Conservation (phyloP, 2,113 vertebrate species). For the Dissostichus mawsoni region DNA sequence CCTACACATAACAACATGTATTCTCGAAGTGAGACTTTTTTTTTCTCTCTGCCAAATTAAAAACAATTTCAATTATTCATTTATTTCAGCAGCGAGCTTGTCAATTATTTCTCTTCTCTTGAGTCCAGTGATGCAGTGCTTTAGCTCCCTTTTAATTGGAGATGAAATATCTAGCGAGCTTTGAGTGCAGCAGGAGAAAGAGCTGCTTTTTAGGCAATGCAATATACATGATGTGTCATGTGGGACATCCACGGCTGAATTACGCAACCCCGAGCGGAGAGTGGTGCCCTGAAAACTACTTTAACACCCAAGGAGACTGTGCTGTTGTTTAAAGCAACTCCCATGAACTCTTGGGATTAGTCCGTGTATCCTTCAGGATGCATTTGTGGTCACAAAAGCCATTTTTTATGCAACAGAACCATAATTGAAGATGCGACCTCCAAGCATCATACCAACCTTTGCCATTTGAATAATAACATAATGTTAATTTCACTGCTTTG, state of each 20-base stretch:
- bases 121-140: conserved; percentile 63
- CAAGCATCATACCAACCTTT: background rate
- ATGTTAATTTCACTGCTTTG: background rate
- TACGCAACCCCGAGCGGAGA: conserved; percentile 63
- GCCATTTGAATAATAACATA: conserved; percentile 8
- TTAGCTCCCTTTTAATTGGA: conserved; percentile 76
- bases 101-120: conserved; percentile 78
- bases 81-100: conserved; percentile 61
- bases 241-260: conserved; percentile 61
- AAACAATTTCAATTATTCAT: conserved; percentile 79
- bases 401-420: background rate
- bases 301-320: conserved; percentile 38
- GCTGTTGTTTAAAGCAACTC: conserved; percentile 16
- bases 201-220: conserved; percentile 73
- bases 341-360: background rate
- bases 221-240: conserved; percentile 79
- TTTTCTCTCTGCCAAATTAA: conserved; percentile 42
- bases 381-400: background rate
- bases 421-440: background rate
- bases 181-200: conserved; percentile 66
- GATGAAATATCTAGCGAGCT: conserved; percentile 72
- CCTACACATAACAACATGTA: conserved; percentile 24
- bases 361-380: background rate
- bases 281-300: conserved; percentile 58
- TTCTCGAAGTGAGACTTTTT: conserved; percentile 29